Evolutionary conservation across 2,888 invertebrate genomes (phyloP).

Genomic region (Ectobius pallidus): DNA sequence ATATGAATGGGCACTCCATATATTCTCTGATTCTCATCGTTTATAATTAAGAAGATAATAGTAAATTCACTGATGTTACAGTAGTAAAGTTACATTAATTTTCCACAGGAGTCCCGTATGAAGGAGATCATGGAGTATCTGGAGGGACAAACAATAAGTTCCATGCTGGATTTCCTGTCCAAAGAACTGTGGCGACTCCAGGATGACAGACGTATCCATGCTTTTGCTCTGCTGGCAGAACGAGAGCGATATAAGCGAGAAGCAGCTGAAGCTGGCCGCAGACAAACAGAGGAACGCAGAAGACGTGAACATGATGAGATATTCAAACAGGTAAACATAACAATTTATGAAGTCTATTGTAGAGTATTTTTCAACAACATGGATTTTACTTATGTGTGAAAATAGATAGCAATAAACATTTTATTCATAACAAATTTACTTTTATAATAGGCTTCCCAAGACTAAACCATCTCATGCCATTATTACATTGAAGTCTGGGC

Average conservation of each 20-base stretch:
- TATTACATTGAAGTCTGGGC: no score
- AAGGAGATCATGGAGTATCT: constrained; percentile 57
- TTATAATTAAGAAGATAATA: no score
- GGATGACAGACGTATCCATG: constrained; percentile 80
- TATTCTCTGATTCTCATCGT: no score
- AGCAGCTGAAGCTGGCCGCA: constrained; percentile 77
- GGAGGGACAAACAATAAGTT: constrained; percentile 74
- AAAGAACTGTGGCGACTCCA: constrained; percentile 78
- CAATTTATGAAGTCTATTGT: no score
- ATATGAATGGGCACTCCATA: no score
- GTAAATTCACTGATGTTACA: not conserved
- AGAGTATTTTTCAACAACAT: no score
- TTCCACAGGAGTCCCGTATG: not conserved
- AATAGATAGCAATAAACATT: no score
- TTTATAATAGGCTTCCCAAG: no score
- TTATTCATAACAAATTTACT: no score
- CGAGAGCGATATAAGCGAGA: constrained; percentile 76
- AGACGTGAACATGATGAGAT: constrained; percentile 79
- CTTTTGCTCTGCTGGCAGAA: constrained; percentile 78
- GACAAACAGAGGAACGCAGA: constrained; percentile 76
- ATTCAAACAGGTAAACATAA: constrained; percentile 68
- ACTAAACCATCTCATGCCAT: no score
- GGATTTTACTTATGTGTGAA: no score
- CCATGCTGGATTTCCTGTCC: constrained; percentile 74
- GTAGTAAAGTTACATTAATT: not conserved